Evolutionary conservation across 2,113 vertebrate species (phyloP), one percentile per base, ranked within the genome.

Genomic region (Chlamydotis undulata): DNA sequence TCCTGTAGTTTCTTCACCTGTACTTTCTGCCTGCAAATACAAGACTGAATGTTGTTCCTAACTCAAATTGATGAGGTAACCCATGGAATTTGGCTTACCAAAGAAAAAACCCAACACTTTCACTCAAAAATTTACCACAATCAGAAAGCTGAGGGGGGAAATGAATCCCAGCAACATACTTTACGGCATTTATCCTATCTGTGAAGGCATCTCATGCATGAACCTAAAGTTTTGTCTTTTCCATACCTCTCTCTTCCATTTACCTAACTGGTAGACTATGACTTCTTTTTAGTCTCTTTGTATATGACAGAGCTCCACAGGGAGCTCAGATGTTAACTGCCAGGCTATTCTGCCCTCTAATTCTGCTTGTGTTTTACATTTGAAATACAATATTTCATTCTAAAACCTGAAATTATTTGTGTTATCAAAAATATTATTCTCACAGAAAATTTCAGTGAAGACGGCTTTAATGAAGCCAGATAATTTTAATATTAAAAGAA

Each of bases 101-200:
- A 79, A 56, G 9, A 37, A 37, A 37, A 37, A 37, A 37, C 37
- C 37, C 37, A 28, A 7, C 26, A 31, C 3, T 60, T 80, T 25
- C 37, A 37, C 5, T 19, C 56, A 29, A 25, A 18, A 29, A 56
- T 76, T 75, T 60, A 60, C 15, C 10, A 37, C 6, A 94, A 18
- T 4, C 1, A 2, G 19, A n/a, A 84, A 59, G 25, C 2, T 37
- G 3, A 0, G 9, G 6, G 19, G 10, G 23, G 14, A 60, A 7
- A 45, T 33, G 6, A 83, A 60, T 64, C 29, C 23, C 19, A 76
- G 15, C 7, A 83, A 49, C 8, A 35, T 3, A 50, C 7, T 13
- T 65, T 23, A 55, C 45, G 19, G 6, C 37, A 71, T 4, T 41
- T 50, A 47, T 12, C 29, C 24, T 71, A 5, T 67, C 59, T 67